phyloP scores from a whole-genome alignment of 2,797 vertebrate genomes.

The Catamblyrhynchus diadema region DNA sequence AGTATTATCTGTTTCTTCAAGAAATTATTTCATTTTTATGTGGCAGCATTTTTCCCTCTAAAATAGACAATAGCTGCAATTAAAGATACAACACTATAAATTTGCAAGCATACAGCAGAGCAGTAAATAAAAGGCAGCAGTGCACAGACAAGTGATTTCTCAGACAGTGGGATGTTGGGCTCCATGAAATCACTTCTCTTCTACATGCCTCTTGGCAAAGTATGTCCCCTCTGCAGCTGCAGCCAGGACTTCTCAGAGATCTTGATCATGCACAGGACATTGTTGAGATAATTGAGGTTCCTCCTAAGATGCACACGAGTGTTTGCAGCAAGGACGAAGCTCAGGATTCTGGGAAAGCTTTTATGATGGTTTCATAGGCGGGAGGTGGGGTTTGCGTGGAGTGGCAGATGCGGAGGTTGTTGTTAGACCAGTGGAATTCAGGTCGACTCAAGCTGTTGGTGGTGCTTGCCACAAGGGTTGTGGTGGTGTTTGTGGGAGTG shows the following conservation, averaged over 20 bases:
- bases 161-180: not conserved
- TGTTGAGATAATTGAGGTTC: not conserved
- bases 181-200: not conserved
- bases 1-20: not conserved
- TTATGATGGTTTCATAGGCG: conserved; percentile 93
- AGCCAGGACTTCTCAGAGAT: not conserved
- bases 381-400: conserved; percentile 88
- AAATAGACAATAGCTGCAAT: not conserved
- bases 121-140: not conserved
- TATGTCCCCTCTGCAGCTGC: not conserved
- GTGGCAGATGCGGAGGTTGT: conserved; percentile 78
- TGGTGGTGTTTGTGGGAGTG: conserved; percentile 74
- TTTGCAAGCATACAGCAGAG: not conserved
- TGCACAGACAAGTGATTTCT: not conserved
- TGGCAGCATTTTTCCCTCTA: not conserved
- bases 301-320: not conserved
- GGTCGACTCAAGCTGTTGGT: conserved; percentile 76
- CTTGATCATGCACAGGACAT: not conserved
- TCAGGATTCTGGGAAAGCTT: conserved; percentile 85
- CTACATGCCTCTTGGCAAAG: not conserved
- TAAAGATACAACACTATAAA: conserved; percentile 29
- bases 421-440: conserved; percentile 90
- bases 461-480: conserved; percentile 58
- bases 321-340: not conserved
- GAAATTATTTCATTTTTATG: not conserved